Evolutionary conservation across 2,888 invertebrate species (phyloP).

Genomic region (Belgica antarctica): DNA sequence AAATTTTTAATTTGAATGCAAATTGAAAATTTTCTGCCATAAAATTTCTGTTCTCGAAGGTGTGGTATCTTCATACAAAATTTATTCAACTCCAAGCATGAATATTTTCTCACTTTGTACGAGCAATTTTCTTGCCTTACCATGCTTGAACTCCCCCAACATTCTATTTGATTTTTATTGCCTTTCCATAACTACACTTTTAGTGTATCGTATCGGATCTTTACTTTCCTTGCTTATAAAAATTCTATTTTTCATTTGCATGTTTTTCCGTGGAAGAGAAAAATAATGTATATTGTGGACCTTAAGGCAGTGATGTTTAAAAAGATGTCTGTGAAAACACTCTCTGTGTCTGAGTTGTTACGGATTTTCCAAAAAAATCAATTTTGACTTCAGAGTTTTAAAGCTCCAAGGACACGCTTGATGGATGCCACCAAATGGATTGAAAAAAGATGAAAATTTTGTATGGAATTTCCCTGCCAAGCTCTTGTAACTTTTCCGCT

Average conservation of each 20-base stretch:
- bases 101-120: slow-evolving; percentile 15
- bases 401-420: no score
- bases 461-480: no score
- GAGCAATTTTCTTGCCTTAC: neutral
- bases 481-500: neutral
- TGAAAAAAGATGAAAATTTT: no score
- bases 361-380: no score
- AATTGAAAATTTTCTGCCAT: neutral
- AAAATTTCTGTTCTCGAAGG: slow-evolving; percentile 4
- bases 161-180: slow-evolving; percentile 41
- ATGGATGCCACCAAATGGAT: no score
- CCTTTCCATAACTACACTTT: slow-evolving; percentile 34
- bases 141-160: neutral
- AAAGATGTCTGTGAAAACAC: no score
- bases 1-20: slow-evolving; percentile 40
- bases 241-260: slow-evolving; percentile 24
- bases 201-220: slow-evolving; percentile 22
- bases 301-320: no score
- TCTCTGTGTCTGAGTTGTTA: no score
- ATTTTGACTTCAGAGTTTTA: no score
- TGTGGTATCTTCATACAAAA: slow-evolving; percentile 6
- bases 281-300: no score
- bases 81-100: neutral
- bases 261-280: neutral
- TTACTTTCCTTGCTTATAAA: neutral